A percentile compares a stretch with the other conserved stretches of the same genome.
These are phyloP conservation scores for Camponotus floridanus DNA, from an alignment of 1,140 invertebrate species.

Conservation along the genomic window DNA sequence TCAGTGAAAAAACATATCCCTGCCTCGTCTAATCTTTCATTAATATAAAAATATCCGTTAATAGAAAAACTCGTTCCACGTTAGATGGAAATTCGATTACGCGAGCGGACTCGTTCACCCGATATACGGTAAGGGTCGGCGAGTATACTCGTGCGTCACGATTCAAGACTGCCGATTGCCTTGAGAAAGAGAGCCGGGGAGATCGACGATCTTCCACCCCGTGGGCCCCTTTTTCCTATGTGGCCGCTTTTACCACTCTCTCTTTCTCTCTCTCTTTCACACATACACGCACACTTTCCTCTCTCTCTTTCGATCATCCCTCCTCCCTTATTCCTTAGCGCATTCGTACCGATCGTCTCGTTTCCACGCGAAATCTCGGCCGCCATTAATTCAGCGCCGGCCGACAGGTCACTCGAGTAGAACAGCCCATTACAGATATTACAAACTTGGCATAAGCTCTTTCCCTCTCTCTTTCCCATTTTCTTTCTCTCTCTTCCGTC, in stretches of 20 bases:
- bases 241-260: background rate
- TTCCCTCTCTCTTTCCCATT: background rate
- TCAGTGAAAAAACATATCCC: background rate
- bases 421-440: slow-evolving; percentile 85
- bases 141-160: slow-evolving; percentile 63
- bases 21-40: background rate
- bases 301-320: background rate
- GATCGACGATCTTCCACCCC: slow-evolving; percentile 41
- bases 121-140: slow-evolving; percentile 16
- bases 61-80: background rate
- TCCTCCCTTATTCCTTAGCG: background rate
- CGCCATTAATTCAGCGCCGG: slow-evolving; percentile 82
- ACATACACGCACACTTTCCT: background rate
- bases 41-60: background rate
- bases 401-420: slow-evolving; percentile 85
- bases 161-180: slow-evolving; percentile 33
- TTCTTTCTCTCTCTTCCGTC: slow-evolving; percentile 29
- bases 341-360: slow-evolving; percentile 44
- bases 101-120: slow-evolving; percentile 11
- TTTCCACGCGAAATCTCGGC: slow-evolving; percentile 82
- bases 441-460: slow-evolving; percentile 69
- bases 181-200: slow-evolving; percentile 25
- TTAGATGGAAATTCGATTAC: slow-evolving; percentile 62
- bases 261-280: background rate
- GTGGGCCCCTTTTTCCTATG: slow-evolving; percentile 15